Evolutionary conservation across 2,797 vertebrate species (phyloP).

Genomic region (Pangasius djambal): DNA sequence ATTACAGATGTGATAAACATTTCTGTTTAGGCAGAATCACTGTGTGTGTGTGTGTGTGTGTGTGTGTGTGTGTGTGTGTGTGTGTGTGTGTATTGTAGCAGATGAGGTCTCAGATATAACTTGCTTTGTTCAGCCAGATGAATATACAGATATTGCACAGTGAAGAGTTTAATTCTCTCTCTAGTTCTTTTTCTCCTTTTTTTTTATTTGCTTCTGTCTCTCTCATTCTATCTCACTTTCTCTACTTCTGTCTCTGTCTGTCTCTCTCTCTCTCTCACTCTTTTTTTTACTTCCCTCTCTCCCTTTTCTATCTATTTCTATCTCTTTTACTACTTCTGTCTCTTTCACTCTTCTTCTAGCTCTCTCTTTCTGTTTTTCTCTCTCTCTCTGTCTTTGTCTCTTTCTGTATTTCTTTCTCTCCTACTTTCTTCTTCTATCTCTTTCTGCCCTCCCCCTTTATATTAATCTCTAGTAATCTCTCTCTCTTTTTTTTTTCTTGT

Average conservation of each 20-base stretch:
- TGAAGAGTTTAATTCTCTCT: not conserved
- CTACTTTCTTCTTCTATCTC: not conserved
- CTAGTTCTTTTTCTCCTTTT: not conserved
- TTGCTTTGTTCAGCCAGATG: not conserved
- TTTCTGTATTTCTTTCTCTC: too few species aligned
- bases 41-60: not conserved
- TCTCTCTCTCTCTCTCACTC: not conserved
- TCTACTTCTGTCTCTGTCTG: not conserved
- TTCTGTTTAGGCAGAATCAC: not conserved
- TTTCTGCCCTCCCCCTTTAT: not conserved
- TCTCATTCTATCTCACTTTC: too few species aligned
- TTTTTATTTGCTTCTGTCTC: not conserved
- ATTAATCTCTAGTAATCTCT: not conserved
- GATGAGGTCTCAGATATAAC: not conserved
- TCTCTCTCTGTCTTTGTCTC: not conserved
- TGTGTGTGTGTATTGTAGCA: not conserved
- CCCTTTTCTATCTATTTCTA: not conserved
- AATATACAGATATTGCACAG: not conserved
- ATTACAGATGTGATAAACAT: slow-evolving; percentile 11
- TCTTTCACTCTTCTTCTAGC: not conserved
- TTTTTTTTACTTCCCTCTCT: not conserved
- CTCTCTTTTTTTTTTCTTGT: not conserved
- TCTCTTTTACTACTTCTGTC: not conserved
- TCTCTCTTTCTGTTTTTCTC: rapidly evolving
- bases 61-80: not conserved